phyloP scores from a whole-genome alignment of 2,888 invertebrate species.

The Orthosia gracilis region DNA sequence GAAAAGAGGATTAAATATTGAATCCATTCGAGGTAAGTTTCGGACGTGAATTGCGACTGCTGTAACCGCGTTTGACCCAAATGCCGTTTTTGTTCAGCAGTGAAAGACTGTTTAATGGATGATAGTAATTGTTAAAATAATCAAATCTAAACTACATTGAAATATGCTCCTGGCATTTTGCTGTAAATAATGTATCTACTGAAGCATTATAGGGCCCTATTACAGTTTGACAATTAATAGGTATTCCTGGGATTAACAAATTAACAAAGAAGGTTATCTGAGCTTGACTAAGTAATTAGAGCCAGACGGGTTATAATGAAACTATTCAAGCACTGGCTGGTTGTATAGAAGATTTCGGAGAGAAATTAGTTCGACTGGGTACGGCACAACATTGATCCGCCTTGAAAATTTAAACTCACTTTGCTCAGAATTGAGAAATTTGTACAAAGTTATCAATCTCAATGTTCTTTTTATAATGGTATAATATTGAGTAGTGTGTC shows the following conservation, averaged over 20 bases:
- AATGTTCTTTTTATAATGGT: slow-evolving; percentile 1
- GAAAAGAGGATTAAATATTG: slow-evolving; percentile 69
- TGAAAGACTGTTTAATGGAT: slow-evolving; percentile 28
- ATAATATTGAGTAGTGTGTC: not conserved
- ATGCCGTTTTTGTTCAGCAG: slow-evolving; percentile 51
- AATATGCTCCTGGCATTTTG: not conserved
- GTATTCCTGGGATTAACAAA: slow-evolving; percentile 14
- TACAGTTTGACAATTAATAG: slow-evolving; percentile 17
- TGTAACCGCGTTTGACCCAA: slow-evolving; percentile 55
- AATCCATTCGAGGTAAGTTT: slow-evolving; percentile 59
- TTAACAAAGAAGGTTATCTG: slow-evolving; percentile 8
- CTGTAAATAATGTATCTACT: not conserved
- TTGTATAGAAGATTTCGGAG: slow-evolving; percentile 32
- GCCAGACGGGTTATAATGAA: slow-evolving; percentile 38
- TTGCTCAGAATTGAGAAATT: slow-evolving; percentile 22
- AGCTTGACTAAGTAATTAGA: slow-evolving; percentile 42
- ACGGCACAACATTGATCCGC: slow-evolving; percentile 5
- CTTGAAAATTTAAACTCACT: slow-evolving; percentile 38
- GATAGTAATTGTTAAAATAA: slow-evolving; percentile 18
- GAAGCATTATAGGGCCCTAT: not conserved
- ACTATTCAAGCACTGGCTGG: slow-evolving; percentile 39
- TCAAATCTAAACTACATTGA: slow-evolving; percentile 13
- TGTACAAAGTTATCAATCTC: slow-evolving; percentile 26
- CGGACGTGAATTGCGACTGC: slow-evolving; percentile 52
- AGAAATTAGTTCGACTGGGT: slow-evolving; percentile 25